Evolutionary conservation across 2,888 invertebrate genomes (phyloP).

Genomic region (Dusona sp.): DNA sequence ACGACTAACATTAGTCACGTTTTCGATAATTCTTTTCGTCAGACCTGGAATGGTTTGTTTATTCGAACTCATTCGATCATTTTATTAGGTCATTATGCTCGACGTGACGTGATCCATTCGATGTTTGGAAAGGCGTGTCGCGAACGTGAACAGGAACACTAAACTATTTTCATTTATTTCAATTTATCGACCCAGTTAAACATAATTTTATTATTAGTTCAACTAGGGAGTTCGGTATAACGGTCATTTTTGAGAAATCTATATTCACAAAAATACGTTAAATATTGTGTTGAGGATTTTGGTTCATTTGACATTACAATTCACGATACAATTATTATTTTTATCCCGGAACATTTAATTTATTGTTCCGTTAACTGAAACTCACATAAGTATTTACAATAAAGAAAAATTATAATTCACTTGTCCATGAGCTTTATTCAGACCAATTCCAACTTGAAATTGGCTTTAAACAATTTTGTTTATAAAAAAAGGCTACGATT

Average conservation of each 20-base stretch:
- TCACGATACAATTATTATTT: not conserved
- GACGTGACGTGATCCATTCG: conserved; percentile 53
- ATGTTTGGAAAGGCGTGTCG: conserved; percentile 26
- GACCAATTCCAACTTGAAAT: not conserved
- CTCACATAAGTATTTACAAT: not conserved
- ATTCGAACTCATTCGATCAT: conserved; percentile 53
- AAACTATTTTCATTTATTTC: conserved; percentile 50
- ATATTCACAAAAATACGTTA: not conserved
- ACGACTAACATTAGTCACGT: conserved; percentile 24
- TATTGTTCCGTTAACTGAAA: not conserved
- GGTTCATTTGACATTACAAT: not conserved
- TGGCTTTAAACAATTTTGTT: not conserved
- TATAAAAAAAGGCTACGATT: not conserved
- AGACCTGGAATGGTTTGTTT: conserved; percentile 46
- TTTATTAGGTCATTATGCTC: conserved; percentile 66
- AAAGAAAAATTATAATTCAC: not conserved
- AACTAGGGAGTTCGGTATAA: not conserved
- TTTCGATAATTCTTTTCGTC: conserved; percentile 15
- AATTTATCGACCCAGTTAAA: conserved; percentile 33
- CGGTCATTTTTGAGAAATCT: not conserved
- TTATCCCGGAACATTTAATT: not conserved
- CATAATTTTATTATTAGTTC: conserved; percentile 5
- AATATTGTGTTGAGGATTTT: not conserved
- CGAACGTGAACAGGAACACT: conserved; percentile 29
- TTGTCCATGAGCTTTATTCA: not conserved